A percentile compares a stretch with the other conserved stretches of the same genome.
phyloP scores from a whole-genome alignment of 2,888 invertebrate genomes.

The Reticulitermes lucifugus region DNA sequence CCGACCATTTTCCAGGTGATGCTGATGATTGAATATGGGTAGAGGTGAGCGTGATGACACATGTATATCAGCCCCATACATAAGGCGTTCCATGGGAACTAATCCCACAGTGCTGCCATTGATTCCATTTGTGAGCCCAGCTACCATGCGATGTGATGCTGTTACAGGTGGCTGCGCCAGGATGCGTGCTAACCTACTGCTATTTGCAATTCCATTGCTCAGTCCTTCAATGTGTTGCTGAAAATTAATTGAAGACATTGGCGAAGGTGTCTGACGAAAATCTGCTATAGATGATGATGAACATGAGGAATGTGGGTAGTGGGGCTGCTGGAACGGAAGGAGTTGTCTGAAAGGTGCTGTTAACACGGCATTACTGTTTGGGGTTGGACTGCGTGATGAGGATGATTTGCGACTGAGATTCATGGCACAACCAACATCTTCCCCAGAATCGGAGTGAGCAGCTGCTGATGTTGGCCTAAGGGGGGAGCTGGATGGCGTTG shows the following conservation, averaged over 20 bases:
- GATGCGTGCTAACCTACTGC: conserved; percentile 65
- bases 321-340: conserved; percentile 64
- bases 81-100: conserved; percentile 76
- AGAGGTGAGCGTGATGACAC: conserved; percentile 46
- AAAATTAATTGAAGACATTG: conserved; percentile 60
- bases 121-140: conserved; percentile 55
- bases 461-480: conserved; percentile 69
- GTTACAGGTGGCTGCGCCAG: conserved; percentile 62
- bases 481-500: conserved; percentile 74
- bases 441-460: conserved; percentile 71
- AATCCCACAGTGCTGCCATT: conserved; percentile 62
- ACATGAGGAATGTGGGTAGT: conserved; percentile 67
- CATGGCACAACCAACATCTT: conserved; percentile 72
- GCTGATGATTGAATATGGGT: conserved; percentile 47
- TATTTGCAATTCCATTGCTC: conserved; percentile 60
- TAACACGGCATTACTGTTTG: conserved; percentile 55
- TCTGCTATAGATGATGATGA: conserved; percentile 64
- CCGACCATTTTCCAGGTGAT: conserved; percentile 49
- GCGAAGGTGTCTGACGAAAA: conserved; percentile 67
- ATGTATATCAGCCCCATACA: conserved; percentile 62
- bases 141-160: conserved; percentile 41
- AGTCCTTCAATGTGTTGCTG: conserved; percentile 45
- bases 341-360: conserved; percentile 40
- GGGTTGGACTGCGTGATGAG: conserved; percentile 71
- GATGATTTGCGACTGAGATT: conserved; percentile 79